Evolutionary conservation across 1,140 invertebrate genomes (phyloP).

Genomic region (Chymomyza costata): DNA sequence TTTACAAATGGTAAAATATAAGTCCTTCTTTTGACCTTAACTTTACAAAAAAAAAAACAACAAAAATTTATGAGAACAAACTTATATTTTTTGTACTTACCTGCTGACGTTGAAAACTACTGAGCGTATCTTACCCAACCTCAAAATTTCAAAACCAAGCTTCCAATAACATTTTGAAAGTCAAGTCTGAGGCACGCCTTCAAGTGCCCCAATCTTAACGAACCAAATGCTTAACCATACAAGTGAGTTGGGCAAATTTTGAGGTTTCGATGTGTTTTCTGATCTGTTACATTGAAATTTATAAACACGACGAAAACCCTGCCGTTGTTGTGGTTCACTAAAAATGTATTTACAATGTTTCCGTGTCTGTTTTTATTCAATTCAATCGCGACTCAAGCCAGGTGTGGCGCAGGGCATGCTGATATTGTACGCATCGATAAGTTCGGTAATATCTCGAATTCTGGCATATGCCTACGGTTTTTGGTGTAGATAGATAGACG

Average conservation of each 20-base stretch:
- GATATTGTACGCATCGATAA: conserved; percentile 38
- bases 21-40: too few relatives aligned
- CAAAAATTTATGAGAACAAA: too few relatives aligned
- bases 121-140: conserved; percentile 65
- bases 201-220: conserved; percentile 48
- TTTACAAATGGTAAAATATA: too few relatives aligned
- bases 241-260: conserved; percentile 26
- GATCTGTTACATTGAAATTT: too few relatives aligned
- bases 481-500: conserved; percentile 3
- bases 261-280: conserved; percentile 37
- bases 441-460: conserved; percentile 38
- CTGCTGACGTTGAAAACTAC: too few relatives aligned
- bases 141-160: conserved; percentile 9
- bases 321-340: conserved; percentile 24
- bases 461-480: conserved; percentile 17
- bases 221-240: conserved; percentile 32
- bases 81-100: too few relatives aligned
- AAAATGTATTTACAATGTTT: conserved; percentile 55
- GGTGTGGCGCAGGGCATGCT: conserved; percentile 72
- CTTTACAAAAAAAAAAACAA: too few relatives aligned
- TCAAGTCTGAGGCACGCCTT: conserved; percentile 54
- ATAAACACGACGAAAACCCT: too few relatives aligned
- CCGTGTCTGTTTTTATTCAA: conserved; percentile 54
- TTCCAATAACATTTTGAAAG: conserved; percentile 19
- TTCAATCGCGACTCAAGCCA: conserved; percentile 73